Evolutionary conservation across 2,888 invertebrate genomes (phyloP).

Genomic region (Diploptera punctata): DNA sequence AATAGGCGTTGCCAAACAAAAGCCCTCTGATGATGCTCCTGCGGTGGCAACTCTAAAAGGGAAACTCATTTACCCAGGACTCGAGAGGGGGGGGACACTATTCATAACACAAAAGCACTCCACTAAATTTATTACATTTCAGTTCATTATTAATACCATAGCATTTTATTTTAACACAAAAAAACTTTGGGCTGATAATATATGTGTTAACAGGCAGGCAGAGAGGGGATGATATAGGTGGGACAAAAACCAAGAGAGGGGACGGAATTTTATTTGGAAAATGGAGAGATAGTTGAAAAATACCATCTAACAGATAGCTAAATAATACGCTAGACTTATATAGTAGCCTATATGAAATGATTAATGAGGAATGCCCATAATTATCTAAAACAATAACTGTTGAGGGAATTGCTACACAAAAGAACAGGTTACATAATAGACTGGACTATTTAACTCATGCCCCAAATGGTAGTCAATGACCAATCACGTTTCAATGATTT

Average conservation of each 20-base stretch:
- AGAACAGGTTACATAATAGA: conserved; percentile 32
- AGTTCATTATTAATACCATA: conserved; percentile 30
- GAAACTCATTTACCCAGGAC: conserved; percentile 24
- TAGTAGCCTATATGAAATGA: conserved; percentile 23
- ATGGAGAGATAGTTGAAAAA: conserved; percentile 15
- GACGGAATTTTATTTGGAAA: neutral
- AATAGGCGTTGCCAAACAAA: conserved; percentile 20
- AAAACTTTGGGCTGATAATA: conserved; percentile 23
- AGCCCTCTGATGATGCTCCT: conserved; percentile 9
- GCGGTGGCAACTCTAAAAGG: conserved; percentile 23
- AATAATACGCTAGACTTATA: conserved; percentile 24
- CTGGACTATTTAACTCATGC: conserved; percentile 30
- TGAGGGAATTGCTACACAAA: conserved; percentile 24
- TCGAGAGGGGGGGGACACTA: neutral
- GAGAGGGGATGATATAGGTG: conserved; percentile 21
- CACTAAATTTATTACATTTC: conserved; percentile 29
- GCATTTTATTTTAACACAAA: conserved; percentile 27
- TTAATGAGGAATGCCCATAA: conserved; percentile 30
- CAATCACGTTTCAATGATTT: no score
- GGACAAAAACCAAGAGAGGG: conserved; percentile 9
- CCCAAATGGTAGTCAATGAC: no score
- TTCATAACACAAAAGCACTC: conserved; percentile 19
- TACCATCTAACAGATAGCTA: conserved; percentile 25
- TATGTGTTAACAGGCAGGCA: conserved; percentile 27
- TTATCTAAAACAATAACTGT: conserved; percentile 33